Percentiles rank a stretch among this genome's conserved stretches.
phyloP scores from a whole-genome alignment of 2,113 vertebrate genomes.

The Seriola dumerili region DNA sequence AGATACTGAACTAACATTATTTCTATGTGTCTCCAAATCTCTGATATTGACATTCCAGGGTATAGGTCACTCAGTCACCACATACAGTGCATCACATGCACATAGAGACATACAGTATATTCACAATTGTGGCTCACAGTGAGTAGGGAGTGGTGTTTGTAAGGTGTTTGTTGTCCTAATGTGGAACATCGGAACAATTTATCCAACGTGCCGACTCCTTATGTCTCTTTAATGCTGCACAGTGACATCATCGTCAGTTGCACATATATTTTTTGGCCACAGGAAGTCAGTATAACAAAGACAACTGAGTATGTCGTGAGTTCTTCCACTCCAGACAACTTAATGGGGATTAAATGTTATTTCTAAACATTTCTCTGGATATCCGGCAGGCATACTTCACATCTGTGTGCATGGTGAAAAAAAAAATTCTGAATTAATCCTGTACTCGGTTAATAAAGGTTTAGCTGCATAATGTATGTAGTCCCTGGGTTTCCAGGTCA shows the following conservation, averaged over 20 bases:
- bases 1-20: not conserved
- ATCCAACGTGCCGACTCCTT: not conserved
- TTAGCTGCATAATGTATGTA: constrained; percentile 61
- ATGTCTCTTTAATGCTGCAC: not conserved
- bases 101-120: not conserved
- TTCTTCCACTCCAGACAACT: not conserved
- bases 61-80: not conserved
- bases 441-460: constrained; percentile 44
- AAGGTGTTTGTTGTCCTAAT: not conserved
- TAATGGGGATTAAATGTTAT: not conserved
- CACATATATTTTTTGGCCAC: constrained; percentile 27
- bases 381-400: not conserved
- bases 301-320: not conserved
- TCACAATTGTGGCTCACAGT: not conserved
- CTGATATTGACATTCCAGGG: not conserved
- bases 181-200: not conserved
- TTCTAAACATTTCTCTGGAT: constrained; percentile 28
- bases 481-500: constrained; percentile 46
- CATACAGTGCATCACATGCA: not conserved
- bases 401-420: constrained; percentile 5
- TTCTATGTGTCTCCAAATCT: not conserved
- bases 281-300: constrained; percentile 41
- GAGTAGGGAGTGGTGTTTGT: not conserved
- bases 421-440: constrained; percentile 39
- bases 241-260: constrained; percentile 19